A percentile compares a stretch with the other conserved stretches of the same genome.
Evolutionary conservation across 2,797 vertebrate genomes (phyloP).

Genomic region (Pachyuromys duprasi): DNA sequence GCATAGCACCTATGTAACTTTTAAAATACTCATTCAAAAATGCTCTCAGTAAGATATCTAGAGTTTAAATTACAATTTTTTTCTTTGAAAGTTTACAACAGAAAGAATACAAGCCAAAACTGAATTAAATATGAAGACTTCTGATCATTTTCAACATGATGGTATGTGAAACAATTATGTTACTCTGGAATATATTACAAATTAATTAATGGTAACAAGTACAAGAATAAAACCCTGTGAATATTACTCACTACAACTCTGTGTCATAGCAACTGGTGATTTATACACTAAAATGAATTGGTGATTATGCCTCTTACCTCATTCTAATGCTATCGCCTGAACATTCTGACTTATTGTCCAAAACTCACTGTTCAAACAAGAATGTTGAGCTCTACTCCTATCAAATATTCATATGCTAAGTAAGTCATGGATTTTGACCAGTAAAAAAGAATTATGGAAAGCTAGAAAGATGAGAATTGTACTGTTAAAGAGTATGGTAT

Average conservation of each 20-base stretch:
- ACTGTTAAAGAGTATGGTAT: not conserved
- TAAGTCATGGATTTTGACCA: not conserved
- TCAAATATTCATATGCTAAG: not conserved
- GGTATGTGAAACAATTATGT: not conserved
- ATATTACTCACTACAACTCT: not conserved
- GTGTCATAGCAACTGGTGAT: not conserved
- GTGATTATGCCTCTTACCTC: not conserved
- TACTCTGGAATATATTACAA: not conserved
- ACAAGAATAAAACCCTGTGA: not conserved
- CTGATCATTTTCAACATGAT: not conserved
- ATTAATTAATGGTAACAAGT: not conserved
- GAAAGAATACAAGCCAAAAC: not conserved
- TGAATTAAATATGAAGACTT: not conserved
- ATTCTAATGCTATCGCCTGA: not conserved
- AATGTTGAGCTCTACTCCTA: too few relatives aligned
- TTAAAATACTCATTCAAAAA: not conserved
- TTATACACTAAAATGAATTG: not conserved
- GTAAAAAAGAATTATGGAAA: not conserved
- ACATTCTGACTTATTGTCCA: not conserved
- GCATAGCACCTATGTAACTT: not conserved
- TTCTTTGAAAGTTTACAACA: conserved; percentile 19
- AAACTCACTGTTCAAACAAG: not conserved
- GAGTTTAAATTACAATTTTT: not conserved
- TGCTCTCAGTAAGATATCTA: not conserved
- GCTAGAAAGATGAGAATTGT: not conserved